A percentile compares a stretch with the other conserved stretches of the same genome.
phyloP scores from a whole-genome alignment of 2,113 vertebrate species.

The Aegithalos caudatus region DNA sequence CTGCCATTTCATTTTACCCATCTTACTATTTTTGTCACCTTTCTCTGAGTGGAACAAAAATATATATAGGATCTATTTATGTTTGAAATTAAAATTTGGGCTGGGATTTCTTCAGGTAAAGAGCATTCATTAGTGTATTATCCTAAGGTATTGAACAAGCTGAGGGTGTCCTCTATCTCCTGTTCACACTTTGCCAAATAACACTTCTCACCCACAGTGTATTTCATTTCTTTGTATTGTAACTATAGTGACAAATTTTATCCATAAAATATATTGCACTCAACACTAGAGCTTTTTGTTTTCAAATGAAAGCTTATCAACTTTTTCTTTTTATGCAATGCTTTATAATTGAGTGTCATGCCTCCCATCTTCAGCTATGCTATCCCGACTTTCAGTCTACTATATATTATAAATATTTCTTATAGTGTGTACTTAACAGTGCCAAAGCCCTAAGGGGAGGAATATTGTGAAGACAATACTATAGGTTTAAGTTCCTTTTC shows the following conservation, averaged over 20 bases:
- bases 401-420: slow-evolving; percentile 13
- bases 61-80: neutral
- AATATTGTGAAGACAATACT: neutral
- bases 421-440: neutral
- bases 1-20: neutral
- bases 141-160: neutral
- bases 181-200: neutral
- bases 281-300: neutral
- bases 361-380: neutral
- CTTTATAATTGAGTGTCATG: slow-evolving; percentile 2
- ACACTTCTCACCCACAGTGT: neutral
- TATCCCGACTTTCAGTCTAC: neutral
- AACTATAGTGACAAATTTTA: slow-evolving; percentile 1
- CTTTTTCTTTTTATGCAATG: neutral
- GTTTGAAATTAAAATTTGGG: neutral
- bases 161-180: neutral
- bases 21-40: neutral
- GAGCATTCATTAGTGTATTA: neutral
- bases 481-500: neutral
- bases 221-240: neutral
- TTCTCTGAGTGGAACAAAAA: neutral
- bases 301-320: slow-evolving; percentile 22
- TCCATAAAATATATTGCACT: neutral
- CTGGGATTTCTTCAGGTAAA: neutral
- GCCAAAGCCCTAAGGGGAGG: neutral